Conservation (phyloP, 1,140 invertebrate species). For the Proales similis region DNA sequence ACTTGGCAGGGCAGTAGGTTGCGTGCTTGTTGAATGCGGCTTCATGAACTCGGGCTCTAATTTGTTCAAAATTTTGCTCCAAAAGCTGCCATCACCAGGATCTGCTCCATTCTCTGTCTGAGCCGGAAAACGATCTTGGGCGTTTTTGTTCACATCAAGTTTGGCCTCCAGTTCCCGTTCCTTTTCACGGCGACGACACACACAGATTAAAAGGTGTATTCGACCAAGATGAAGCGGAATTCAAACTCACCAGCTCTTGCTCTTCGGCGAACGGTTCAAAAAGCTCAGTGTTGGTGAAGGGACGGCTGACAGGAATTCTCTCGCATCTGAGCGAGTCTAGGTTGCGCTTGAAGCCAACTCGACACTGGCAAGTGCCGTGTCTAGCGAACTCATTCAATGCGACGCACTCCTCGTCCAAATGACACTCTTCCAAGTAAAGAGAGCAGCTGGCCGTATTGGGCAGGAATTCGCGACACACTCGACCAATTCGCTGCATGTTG, state of each 20-base stretch:
- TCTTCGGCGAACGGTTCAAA: too few species aligned
- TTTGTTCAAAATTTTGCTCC: neutral
- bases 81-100: conserved; percentile 1
- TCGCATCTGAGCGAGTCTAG: conserved; percentile 2
- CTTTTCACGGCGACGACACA: neutral
- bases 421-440: conserved; percentile 25
- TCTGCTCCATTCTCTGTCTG: neutral
- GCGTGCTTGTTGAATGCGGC: neutral
- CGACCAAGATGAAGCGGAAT: too few species aligned
- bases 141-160: neutral
- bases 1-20: neutral
- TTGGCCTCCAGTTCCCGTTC: neutral
- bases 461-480: conserved; percentile 16
- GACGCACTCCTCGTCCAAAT: conserved; percentile 17
- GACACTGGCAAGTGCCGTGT: conserved; percentile 34
- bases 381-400: neutral
- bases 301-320: too few species aligned
- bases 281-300: too few species aligned
- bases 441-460: conserved; percentile 6
- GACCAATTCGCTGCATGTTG: neutral
- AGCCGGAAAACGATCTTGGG: neutral
- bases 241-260: too few species aligned
- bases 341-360: conserved; percentile 24
- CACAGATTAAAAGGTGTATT: too few species aligned
- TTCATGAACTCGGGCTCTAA: neutral